phyloP scores from a whole-genome alignment of 2,797 vertebrate species.

The Notoglanidium macrostoma region DNA sequence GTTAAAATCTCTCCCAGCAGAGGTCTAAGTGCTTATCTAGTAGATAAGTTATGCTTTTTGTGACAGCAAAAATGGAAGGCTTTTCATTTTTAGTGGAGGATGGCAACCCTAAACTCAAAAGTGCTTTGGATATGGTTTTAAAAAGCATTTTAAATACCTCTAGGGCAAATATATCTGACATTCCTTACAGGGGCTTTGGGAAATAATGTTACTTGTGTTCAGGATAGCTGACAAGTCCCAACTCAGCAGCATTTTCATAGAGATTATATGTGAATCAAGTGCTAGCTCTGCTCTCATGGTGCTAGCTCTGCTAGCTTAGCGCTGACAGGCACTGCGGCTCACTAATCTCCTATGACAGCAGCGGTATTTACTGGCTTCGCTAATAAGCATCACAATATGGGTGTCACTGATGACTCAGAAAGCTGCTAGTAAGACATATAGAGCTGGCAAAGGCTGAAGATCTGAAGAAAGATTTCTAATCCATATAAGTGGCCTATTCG shows the following conservation, averaged over 20 bases:
- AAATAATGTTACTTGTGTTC: not conserved
- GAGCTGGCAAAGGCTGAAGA: not conserved
- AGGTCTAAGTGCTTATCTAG: not conserved
- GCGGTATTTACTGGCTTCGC: conserved; percentile 23
- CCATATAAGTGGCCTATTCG: not conserved
- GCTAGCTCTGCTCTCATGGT: conserved; percentile 4
- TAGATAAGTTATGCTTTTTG: not conserved
- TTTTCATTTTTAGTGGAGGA: not conserved
- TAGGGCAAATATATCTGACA: not conserved
- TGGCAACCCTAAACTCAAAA: not conserved
- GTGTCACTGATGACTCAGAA: not conserved
- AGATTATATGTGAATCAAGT: conserved; percentile 12
- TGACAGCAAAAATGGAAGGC: not conserved
- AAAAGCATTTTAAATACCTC: not conserved
- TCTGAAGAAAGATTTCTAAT: not conserved
- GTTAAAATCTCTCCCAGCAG: not conserved
- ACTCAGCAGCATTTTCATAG: conserved; percentile 6
- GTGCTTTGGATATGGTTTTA: not conserved
- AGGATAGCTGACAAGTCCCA: not conserved
- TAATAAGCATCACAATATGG: not conserved
- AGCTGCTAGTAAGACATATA: not conserved
- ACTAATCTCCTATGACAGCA: conserved; percentile 19
- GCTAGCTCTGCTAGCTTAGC: conserved; percentile 7
- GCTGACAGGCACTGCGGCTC: not conserved
- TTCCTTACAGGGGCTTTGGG: not conserved